Percentiles rank a stretch among this genome's conserved stretches.
phyloP scores from a whole-genome alignment of 2,113 vertebrate genomes.

The Charadrius vociferus region DNA sequence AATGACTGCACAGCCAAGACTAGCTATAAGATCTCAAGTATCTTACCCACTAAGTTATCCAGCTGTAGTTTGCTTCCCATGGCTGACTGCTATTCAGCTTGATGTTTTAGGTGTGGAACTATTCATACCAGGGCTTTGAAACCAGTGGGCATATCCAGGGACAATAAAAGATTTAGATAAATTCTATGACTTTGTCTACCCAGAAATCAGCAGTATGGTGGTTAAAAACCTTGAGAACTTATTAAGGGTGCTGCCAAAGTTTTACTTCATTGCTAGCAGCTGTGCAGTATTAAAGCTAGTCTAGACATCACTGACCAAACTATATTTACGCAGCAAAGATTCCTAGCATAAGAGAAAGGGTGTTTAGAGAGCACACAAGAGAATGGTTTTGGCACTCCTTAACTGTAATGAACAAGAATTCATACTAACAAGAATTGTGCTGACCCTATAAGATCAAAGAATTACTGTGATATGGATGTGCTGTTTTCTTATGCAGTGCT shows the following conservation, averaged over 20 bases:
- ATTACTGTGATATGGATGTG: background rate
- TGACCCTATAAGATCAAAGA: background rate
- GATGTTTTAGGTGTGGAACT: background rate
- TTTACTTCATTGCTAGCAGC: background rate
- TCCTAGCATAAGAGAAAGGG: background rate
- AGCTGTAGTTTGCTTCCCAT: background rate
- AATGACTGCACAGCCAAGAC: background rate
- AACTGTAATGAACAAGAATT: background rate
- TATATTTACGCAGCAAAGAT: background rate
- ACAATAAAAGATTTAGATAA: background rate
- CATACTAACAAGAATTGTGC: no score
- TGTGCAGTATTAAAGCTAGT: background rate
- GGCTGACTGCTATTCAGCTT: background rate
- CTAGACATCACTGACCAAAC: background rate
- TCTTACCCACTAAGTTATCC: background rate
- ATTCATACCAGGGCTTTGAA: background rate
- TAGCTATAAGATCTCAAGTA: background rate
- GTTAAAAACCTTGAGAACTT: background rate
- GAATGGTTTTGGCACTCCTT: background rate
- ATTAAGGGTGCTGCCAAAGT: background rate
- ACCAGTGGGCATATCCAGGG: background rate
- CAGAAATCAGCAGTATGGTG: background rate
- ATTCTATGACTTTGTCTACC: background rate
- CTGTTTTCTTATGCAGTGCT: background rate
- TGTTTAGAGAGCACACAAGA: background rate